Conservation (phyloP, 2,797 vertebrate species). For the Phylloscopus collybita region DNA sequence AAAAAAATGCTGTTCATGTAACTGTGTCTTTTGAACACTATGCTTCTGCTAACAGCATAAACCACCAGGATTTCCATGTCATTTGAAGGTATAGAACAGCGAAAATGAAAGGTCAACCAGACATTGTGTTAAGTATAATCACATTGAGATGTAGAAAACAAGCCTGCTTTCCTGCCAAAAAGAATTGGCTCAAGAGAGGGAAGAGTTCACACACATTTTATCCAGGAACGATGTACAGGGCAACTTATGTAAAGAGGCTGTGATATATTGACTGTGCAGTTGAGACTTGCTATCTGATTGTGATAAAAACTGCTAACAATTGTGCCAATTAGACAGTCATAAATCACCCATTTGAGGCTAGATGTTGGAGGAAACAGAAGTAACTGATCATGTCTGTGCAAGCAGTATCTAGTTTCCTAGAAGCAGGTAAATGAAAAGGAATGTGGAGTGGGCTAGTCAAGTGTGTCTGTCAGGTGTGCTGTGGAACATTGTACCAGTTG, state of each 20-base stretch:
- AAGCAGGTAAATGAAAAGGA: neutral
- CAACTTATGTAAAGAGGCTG: neutral
- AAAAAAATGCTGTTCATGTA: neutral
- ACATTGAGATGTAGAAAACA: neutral
- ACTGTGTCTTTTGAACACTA: neutral
- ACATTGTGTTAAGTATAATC: neutral
- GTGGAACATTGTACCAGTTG: neutral
- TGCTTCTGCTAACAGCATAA: neutral
- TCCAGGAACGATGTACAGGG: neutral
- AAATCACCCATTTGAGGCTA: neutral
- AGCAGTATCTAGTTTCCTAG: neutral
- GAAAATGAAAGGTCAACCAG: neutral
- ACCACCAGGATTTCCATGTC: neutral
- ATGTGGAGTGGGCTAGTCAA: neutral
- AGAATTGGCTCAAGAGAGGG: neutral
- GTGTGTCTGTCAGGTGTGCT: neutral
- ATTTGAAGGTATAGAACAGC: neutral
- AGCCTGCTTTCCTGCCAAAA: neutral
- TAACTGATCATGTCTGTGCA: neutral
- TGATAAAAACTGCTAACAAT: neutral
- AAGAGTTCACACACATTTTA: neutral
- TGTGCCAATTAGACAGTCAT: neutral
- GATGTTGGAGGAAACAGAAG: neutral
- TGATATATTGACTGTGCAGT: neutral
- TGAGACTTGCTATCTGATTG: neutral